Evolutionary conservation across 2,797 vertebrate species (phyloP).

Genomic region (Artibeus jamaicensis): DNA sequence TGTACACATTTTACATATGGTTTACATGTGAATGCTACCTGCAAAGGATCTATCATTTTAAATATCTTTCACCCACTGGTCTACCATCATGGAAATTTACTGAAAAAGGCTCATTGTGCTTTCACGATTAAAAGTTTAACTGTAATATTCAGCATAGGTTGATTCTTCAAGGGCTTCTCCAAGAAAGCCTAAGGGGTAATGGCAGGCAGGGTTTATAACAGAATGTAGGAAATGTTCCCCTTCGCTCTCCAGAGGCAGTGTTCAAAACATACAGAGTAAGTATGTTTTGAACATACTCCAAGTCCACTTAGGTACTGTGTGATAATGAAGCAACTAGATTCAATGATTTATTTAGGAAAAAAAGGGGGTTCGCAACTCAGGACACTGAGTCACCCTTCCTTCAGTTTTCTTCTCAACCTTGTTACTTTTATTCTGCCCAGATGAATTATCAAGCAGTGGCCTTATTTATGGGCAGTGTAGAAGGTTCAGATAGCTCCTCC

Average conservation of each 20-base stretch:
- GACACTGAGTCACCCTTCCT: background rate
- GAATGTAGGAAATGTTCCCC: background rate
- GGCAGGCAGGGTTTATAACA: background rate
- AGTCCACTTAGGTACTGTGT: background rate
- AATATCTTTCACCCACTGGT: background rate
- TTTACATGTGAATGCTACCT: background rate
- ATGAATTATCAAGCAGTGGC: background rate
- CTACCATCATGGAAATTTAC: background rate
- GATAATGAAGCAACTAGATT: background rate
- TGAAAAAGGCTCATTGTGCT: background rate
- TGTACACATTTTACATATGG: background rate
- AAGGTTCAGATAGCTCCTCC: background rate
- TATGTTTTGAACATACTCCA: too few species aligned
- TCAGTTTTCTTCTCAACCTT: background rate
- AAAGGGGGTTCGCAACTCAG: slow-evolving; percentile 35
- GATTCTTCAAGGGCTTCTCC: background rate
- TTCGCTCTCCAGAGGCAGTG: background rate
- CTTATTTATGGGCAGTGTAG: background rate
- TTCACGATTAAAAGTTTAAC: background rate
- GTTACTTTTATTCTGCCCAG: slow-evolving; percentile 47
- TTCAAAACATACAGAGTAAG: background rate
- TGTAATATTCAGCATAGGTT: background rate
- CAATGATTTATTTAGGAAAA: slow-evolving; percentile 34
- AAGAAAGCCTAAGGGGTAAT: background rate
- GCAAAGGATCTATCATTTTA: background rate